Percentiles rank a stretch among this genome's conserved stretches.
phyloP scores from a whole-genome alignment of 2,113 vertebrate species.

The Laticauda colubrina region DNA sequence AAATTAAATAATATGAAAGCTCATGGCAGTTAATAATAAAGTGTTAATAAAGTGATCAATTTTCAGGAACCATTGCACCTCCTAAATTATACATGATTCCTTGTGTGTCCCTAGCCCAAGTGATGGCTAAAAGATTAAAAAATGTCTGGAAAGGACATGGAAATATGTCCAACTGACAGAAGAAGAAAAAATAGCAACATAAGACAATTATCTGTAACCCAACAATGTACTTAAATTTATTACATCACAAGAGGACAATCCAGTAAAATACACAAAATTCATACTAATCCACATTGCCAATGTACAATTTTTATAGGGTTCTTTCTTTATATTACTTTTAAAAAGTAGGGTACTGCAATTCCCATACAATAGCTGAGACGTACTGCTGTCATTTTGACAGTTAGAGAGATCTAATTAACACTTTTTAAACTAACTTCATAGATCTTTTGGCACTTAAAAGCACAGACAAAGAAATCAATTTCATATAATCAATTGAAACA shows the following conservation, averaged over 20 bases:
- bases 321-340: constrained; percentile 64
- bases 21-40: neutral
- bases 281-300: constrained; percentile 56
- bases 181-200: constrained; percentile 32
- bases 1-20: neutral
- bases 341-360: constrained; percentile 56
- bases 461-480: constrained; percentile 44
- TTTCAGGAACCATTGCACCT: neutral
- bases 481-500: constrained; percentile 52
- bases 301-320: constrained; percentile 57
- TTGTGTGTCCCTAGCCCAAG: neutral
- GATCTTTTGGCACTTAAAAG: constrained; percentile 60
- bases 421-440: constrained; percentile 49
- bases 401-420: constrained; percentile 55
- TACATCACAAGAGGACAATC: constrained; percentile 69
- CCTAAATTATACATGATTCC: neutral
- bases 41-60: neutral
- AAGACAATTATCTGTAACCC: constrained; percentile 59
- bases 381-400: constrained; percentile 42
- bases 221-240: constrained; percentile 73
- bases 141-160: neutral
- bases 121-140: neutral
- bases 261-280: constrained; percentile 67
- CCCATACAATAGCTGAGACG: constrained; percentile 50
- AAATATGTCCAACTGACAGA: neutral